Conservation (phyloP, 2,888 invertebrate genomes). For the Priocnemis perturbator region DNA sequence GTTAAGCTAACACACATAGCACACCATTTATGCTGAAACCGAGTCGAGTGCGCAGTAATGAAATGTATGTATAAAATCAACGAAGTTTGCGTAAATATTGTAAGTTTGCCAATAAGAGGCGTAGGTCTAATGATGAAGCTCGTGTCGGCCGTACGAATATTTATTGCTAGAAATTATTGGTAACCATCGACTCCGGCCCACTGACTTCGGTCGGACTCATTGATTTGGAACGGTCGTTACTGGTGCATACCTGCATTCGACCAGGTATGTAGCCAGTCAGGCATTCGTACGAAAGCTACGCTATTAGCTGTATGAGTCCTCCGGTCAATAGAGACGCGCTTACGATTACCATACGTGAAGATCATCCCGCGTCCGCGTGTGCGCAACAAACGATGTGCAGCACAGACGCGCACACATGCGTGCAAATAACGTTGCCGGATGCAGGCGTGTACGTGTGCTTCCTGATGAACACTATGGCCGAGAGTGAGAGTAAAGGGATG, state of each 20-base stretch:
- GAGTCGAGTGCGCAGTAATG: too few species aligned
- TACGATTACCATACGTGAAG: constrained; percentile 11
- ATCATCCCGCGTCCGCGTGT: background rate
- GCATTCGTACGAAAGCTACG: constrained; percentile 35
- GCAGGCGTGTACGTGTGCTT: background rate
- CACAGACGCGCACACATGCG: background rate
- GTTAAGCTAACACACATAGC: too few species aligned
- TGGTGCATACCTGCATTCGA: constrained; percentile 24
- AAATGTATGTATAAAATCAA: too few species aligned
- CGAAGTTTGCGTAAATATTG: too few species aligned
- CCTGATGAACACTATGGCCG: background rate
- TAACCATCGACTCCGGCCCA: too few species aligned
- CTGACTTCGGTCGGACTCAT: constrained; percentile 9
- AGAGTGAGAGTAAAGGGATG: background rate
- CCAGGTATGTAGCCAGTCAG: constrained; percentile 20
- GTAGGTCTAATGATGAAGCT: too few species aligned
- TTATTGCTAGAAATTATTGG: too few species aligned
- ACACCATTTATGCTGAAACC: too few species aligned
- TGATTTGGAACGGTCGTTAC: constrained; percentile 18
- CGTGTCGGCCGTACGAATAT: too few species aligned
- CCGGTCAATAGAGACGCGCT: constrained; percentile 23
- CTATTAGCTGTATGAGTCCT: constrained; percentile 43
- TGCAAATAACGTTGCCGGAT: too few species aligned
- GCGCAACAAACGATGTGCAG: background rate
- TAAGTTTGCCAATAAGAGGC: too few species aligned